Base-by-base conservation (phyloP, 2,113 vertebrate genomes). In the Hemicordylus capensis region DNA sequence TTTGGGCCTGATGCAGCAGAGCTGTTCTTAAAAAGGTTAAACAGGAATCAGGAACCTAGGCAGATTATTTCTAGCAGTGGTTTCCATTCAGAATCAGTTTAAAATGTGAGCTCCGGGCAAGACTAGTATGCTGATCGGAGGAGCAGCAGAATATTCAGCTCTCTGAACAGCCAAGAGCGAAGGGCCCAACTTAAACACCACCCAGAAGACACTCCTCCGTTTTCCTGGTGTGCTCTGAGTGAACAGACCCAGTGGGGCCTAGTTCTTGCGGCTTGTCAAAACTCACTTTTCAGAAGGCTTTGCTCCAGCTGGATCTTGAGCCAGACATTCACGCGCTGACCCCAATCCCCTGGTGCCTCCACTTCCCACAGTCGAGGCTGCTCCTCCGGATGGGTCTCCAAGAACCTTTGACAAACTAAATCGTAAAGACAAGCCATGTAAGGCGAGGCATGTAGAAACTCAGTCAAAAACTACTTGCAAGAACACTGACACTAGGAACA, bases 261-360 rank as follows among this genome's bases (percentile, higher is more conserved):
- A 66, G 34, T 6, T 81, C 54, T 44, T n/a, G 1, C 10, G 19
- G 8, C 56, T 19, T 19, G 83, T 77, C 64, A 56, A n/a, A n/a
- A 95, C 96, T 96, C 91, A 97, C 97, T 74, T 61, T 91, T 88
- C 34, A 84, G 67, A 87, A 56, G 73, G 56, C 86, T 88, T 10
- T 85, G 91, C 39, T 95, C 95, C 34, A 98, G 96, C 80, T 95
- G 96, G 91, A 98, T 94, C 91, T 95, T 96, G 48, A 99, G 94
- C 98, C 98, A 99, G 94, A 99, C 97, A 93, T 97, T 99, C 66
- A 85, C n/a, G 5, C 97, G 89, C 86, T 98, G 98, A 86, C 89
- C 94, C 98, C 98, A 98, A 14, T 92, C 95, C 26, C 98, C 98
- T 0, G 97, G 98, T 80, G 97, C 93, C 88, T 98, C 97, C 85